These are phyloP conservation scores for Elysia chlorotica DNA, from an alignment of 1,140 invertebrate species.

Conservation along the genomic window DNA sequence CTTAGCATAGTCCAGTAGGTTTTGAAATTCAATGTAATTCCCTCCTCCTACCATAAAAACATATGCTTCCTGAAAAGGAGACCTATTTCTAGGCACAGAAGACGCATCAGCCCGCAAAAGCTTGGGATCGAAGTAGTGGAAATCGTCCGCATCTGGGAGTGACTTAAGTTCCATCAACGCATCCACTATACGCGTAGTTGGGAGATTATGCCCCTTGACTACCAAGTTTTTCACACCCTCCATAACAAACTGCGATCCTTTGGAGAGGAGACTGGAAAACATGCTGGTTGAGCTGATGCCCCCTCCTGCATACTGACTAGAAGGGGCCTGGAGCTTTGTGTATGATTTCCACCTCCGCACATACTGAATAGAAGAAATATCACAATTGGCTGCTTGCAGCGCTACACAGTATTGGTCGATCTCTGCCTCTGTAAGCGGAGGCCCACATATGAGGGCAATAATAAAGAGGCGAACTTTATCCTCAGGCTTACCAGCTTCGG, in stretches of 20 bases:
- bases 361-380: conserved; percentile 81
- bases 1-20: conserved; percentile 93
- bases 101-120: conserved; percentile 74
- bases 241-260: conserved; percentile 98
- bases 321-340: conserved; percentile 76
- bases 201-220: conserved; percentile 94
- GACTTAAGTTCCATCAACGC: conserved; percentile 86
- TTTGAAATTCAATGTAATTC: conserved; percentile 99
- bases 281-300: conserved; percentile 93
- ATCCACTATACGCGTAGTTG: conserved; percentile 89
- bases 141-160: conserved; percentile 81
- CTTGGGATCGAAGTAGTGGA: conserved; percentile 91
- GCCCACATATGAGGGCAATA: conserved; percentile 88
- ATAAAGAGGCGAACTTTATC: conserved; percentile 93
- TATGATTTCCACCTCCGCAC: conserved; percentile 91
- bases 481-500: conserved; percentile 82
- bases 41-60: conserved; percentile 98
- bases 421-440: conserved; percentile 79
- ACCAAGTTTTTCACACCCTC: conserved; percentile 99
- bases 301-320: conserved; percentile 74
- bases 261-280: conserved; percentile 97
- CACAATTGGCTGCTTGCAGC: conserved; percentile 81
- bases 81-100: conserved; percentile 56
- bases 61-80: conserved; percentile 70
- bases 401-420: conserved; percentile 81